Base-by-base conservation (phyloP, 2,113 vertebrate species). In the Castor canadensis region DNA sequence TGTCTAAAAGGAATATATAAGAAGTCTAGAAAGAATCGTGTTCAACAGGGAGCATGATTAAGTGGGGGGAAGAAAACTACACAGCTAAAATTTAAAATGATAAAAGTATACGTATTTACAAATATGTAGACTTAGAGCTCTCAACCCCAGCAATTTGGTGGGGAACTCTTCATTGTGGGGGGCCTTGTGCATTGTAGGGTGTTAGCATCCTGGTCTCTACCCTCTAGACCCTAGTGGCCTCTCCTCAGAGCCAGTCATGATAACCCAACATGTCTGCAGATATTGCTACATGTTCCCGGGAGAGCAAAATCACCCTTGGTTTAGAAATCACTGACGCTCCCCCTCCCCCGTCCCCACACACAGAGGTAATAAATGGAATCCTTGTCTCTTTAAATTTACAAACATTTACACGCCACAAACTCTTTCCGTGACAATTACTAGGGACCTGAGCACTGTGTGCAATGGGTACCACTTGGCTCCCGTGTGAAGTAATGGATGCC, bases 1-100 rank as follows among this genome's bases (percentile, higher is more conserved):
- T 62, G 24, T 82, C 54, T 91, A 40, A 67, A 38, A 84, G 91
- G 45, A 43, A n/a, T 47, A 86, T 40, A 54, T 86, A 69, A 47
- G 72, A 77, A 69, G 49, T 45, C 73, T 69, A 45, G 16, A 66
- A 69, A 49, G 22, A n/a, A 43, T 67, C 67, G 43, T 30, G 40
- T 93, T 35, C 24, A 67, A 77, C 49, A 89, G 49, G 56, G 35
- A 35, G 38, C 54, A 28, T 73, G 85, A 87, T 87, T 62, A 75
- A 64, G 45, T 84, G 77, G 58, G 45, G n/a, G 80, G 40, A 92
- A 83, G 56, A 75, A 84, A 92, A 92, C 75, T 87, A 62, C 80
- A 84, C 26, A 73, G 69, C n/a, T 75, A 75, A 69, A 83, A 84
- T 84, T 73, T 83, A 35, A 92, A 91, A 92, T 49, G 73, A 77